Conservation (phyloP, 2,888 invertebrate genomes). For the Drosophila meridionalis region DNA sequence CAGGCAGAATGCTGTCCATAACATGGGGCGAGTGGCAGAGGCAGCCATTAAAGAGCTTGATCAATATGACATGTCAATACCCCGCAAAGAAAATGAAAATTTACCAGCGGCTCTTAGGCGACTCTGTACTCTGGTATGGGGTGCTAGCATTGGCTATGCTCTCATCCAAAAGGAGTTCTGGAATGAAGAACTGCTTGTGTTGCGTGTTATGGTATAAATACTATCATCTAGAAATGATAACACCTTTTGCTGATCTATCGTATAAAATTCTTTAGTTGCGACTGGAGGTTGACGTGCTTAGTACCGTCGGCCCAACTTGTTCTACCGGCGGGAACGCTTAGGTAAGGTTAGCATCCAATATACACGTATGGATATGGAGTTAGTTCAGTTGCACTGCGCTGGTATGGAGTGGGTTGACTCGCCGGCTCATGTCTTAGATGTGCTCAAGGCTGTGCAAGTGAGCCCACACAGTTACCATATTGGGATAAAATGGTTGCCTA, state of each 20-base stretch:
- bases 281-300: not conserved
- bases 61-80: no score
- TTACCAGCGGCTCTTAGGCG: no score
- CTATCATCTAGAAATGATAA: no score
- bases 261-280: slow-evolving; percentile 88
- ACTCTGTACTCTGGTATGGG: no score
- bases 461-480: no score
- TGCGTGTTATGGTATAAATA: no score
- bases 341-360: slow-evolving; percentile 94
- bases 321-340: slow-evolving; percentile 99
- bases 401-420: slow-evolving; percentile 96
- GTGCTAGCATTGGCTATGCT: no score
- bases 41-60: slow-evolving; percentile 86
- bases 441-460: slow-evolving; percentile 90
- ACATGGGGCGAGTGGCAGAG: slow-evolving; percentile 96
- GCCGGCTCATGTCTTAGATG: slow-evolving; percentile 86
- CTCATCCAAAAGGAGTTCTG: no score
- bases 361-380: slow-evolving; percentile 98
- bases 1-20: slow-evolving; percentile 99
- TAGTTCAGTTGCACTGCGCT: slow-evolving; percentile 99
- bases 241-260: slow-evolving; percentile 91
- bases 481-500: no score
- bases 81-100: no score
- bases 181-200: no score
- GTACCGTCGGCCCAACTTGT: slow-evolving; percentile 98